Evolutionary conservation across 1,140 invertebrate species (phyloP).

Genomic region (Lordiphosa collinella): DNA sequence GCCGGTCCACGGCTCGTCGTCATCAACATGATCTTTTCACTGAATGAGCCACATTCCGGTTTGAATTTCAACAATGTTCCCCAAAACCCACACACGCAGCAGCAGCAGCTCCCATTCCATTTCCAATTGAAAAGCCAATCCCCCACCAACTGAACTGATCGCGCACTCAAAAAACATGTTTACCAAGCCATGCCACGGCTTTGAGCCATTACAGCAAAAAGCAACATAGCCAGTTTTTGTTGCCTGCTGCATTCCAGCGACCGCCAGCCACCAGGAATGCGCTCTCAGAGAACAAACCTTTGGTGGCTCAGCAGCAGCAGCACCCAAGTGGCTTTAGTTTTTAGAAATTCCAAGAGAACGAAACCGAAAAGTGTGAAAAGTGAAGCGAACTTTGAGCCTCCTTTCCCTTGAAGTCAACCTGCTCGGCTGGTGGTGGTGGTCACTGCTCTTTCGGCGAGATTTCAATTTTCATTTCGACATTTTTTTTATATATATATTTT

Average conservation of each 20-base stretch:
- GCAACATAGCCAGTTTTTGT: conserved; percentile 65
- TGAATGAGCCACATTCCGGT: conserved; percentile 77
- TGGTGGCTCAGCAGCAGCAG: conserved; percentile 36
- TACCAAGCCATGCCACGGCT: conserved; percentile 16
- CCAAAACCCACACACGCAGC: conserved; percentile 60
- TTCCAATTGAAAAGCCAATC: conserved; percentile 54
- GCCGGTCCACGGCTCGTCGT: conserved; percentile 52
- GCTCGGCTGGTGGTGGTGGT: conserved; percentile 1
- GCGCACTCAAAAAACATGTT: conserved; percentile 26
- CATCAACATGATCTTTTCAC: conserved; percentile 60
- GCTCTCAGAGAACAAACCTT: conserved; percentile 11
- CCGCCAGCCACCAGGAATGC: conserved; percentile 17
- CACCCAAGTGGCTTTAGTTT: conserved; percentile 21
- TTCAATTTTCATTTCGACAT: conserved; percentile 1
- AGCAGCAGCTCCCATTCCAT: conserved; percentile 31
- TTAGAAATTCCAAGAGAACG: conserved; percentile 67
- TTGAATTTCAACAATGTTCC: conserved; percentile 67
- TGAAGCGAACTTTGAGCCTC: conserved; percentile 54
- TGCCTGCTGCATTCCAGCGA: conserved; percentile 59
- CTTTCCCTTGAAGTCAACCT: background rate
- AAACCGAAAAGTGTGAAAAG: conserved; percentile 76
- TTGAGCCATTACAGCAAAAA: conserved; percentile 36
- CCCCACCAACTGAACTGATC: conserved; percentile 9
- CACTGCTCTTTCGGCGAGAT: conserved; percentile 1
- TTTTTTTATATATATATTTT: conserved; percentile 12